phyloP scores from a whole-genome alignment of 2,888 invertebrate species.

The Nipponacmea schrenckii region DNA sequence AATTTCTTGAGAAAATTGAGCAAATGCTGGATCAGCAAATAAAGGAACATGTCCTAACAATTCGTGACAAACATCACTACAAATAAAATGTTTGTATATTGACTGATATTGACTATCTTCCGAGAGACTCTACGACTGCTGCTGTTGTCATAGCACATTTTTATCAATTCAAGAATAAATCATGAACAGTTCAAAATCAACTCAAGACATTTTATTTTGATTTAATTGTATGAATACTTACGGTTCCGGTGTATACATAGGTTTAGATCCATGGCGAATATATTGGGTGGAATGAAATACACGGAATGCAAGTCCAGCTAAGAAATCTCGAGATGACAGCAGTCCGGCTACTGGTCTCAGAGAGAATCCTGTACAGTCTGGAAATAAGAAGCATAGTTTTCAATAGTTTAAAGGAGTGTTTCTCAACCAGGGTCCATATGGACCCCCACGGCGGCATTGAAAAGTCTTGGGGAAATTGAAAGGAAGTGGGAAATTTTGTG shows the following conservation, averaged over 20 bases:
- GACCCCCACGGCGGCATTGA: too few species aligned
- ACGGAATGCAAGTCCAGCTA: conserved; percentile 83
- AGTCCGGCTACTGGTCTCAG: conserved; percentile 92
- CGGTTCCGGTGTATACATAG: conserved; percentile 99
- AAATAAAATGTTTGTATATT: conserved; percentile 23
- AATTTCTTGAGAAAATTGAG: conserved; percentile 99
- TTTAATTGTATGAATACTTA: conserved; percentile 69
- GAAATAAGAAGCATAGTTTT: conserved; percentile 11
- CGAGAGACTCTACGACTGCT: too few species aligned
- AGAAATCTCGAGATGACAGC: conserved; percentile 82
- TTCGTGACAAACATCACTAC: conserved; percentile 79
- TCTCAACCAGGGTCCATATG: too few species aligned
- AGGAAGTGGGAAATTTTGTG: too few species aligned
- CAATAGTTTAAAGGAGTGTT: background rate
- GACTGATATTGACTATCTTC: too few species aligned
- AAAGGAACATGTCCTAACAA: conserved; percentile 98
- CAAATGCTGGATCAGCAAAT: conserved; percentile 95
- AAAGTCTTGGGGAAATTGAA: too few species aligned
- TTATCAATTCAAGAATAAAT: too few species aligned
- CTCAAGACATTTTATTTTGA: too few species aligned
- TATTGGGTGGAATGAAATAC: conserved; percentile 90
- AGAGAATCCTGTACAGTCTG: conserved; percentile 87
- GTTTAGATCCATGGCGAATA: conserved; percentile 94
- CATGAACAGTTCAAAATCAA: too few species aligned
- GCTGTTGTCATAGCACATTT: too few species aligned